Evolutionary conservation across 2,797 vertebrate genomes (phyloP), one percentile per base, ranked within the genome.

Genomic region (Falco concolor): DNA sequence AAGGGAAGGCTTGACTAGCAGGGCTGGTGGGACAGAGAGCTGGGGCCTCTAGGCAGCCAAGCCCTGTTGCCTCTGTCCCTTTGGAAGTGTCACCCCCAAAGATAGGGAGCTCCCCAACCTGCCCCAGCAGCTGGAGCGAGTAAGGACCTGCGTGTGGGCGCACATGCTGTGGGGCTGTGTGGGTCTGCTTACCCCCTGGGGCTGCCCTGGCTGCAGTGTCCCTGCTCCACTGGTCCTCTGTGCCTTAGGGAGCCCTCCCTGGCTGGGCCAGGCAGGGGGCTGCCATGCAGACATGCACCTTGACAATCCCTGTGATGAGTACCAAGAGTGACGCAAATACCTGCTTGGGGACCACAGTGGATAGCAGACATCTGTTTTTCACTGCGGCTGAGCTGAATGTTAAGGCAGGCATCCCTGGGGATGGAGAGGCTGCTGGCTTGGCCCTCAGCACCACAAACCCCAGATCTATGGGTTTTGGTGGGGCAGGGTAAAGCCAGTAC

Each of bases 151-250:
- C 0, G 0, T 0, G 3, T 4, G 57, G 49, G 40, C n/a, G 32
- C 0, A 1, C 4, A 1, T 1, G 13, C 30, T 5, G 0, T 13
- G 73, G 78, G 45, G 27, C 30, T 80, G 38, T 8, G 12, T 3
- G 1, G 28, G 28, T 9, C 30, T 42, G 74, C 23, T 34, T 14
- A 5, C 8, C 15, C n/a, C 1, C 0, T 5, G 20, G 38, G 52
- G n/a, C 45, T 60, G 59, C 17, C 53, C 67, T 6, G 36, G 52
- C n/a, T 15, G 28, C 0, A 25, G 42, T 19, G 17, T 23, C 67
- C 47, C 42, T 27, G 47, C 38, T 44, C 47, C 2, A 0, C 3
- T 3, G 4, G 24, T 13, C 24, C 25, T 40, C 12, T 15, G 15
- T 27, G 2, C 0, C 8, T n/a, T 5, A 30, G 63, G 52, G 53